Evolutionary conservation across 1,140 invertebrate species (phyloP).

Genomic region (Fopius arisanus): DNA sequence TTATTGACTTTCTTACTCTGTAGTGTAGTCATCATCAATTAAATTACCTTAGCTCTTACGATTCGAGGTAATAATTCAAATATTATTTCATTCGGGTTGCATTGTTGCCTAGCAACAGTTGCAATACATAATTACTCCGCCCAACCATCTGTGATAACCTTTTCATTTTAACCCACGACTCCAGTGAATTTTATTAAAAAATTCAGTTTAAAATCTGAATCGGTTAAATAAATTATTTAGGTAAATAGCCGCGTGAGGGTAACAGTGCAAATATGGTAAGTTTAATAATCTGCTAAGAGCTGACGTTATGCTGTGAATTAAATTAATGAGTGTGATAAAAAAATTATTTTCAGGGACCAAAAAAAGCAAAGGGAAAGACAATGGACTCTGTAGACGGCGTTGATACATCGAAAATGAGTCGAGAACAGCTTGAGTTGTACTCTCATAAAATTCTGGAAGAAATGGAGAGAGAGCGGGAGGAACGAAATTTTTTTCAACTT

Average conservation of each 20-base stretch:
- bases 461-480: conserved; percentile 91
- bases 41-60: too few species aligned
- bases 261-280: too few species aligned
- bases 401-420: conserved; percentile 89
- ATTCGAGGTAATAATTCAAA: too few species aligned
- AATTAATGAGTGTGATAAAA: neutral
- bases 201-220: too few species aligned
- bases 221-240: too few species aligned
- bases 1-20: too few species aligned
- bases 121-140: neutral
- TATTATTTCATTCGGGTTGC: too few species aligned
- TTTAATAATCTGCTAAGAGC: neutral
- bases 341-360: conserved; percentile 33
- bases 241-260: too few species aligned
- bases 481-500: conserved; percentile 93
- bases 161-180: too few species aligned
- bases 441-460: conserved; percentile 88
- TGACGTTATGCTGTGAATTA: neutral
- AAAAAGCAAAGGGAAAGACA: conserved; percentile 41
- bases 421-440: conserved; percentile 92
- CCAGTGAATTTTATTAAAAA: too few species aligned
- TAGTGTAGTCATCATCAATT: too few species aligned
- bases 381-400: conserved; percentile 78
- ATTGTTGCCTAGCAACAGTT: neutral
- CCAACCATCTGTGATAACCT: too few species aligned